phyloP scores from a whole-genome alignment of 2,888 invertebrate species.

The Fabriciana adippe region DNA sequence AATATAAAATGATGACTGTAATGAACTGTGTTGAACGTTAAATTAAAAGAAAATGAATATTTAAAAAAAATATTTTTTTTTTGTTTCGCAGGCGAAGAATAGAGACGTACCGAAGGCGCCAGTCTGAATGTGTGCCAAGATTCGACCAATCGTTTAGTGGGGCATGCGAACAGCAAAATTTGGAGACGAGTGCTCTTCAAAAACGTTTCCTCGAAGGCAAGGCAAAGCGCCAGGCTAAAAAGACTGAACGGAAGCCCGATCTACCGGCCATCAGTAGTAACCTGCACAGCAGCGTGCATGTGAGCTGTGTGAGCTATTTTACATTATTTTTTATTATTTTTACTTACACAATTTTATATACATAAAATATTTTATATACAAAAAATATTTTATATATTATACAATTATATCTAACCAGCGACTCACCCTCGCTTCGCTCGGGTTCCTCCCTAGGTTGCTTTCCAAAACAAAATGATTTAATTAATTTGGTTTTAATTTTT shows the following conservation, averaged over 20 bases:
- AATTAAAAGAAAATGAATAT: background rate
- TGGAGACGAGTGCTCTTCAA: slow-evolving; percentile 93
- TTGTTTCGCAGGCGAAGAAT: slow-evolving; percentile 87
- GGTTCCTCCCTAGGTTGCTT: no score
- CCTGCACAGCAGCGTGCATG: slow-evolving; percentile 89
- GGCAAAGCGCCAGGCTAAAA: slow-evolving; percentile 93
- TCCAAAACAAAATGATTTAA: no score
- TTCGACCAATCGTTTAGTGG: slow-evolving; percentile 94
- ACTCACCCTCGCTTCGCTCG: no score
- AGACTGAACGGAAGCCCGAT: slow-evolving; percentile 84
- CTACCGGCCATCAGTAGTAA: slow-evolving; percentile 76
- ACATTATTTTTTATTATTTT: slow-evolving; percentile 25
- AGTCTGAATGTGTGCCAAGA: slow-evolving; percentile 92
- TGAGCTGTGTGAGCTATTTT: slow-evolving; percentile 62
- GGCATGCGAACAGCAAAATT: slow-evolving; percentile 93
- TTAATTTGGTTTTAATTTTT: no score
- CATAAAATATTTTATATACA: background rate
- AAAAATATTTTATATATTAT: no score
- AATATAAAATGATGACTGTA: background rate
- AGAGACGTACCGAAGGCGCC: slow-evolving; percentile 92
- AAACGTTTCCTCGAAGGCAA: slow-evolving; percentile 95
- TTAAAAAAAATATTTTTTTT: slow-evolving; percentile 3
- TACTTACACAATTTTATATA: background rate
- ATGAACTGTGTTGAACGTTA: background rate
- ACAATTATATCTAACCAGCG: no score